A percentile compares a stretch with the other conserved stretches of the same genome.
Conservation (phyloP, 2,888 invertebrate species). For the Heterodera filipjevi region DNA sequence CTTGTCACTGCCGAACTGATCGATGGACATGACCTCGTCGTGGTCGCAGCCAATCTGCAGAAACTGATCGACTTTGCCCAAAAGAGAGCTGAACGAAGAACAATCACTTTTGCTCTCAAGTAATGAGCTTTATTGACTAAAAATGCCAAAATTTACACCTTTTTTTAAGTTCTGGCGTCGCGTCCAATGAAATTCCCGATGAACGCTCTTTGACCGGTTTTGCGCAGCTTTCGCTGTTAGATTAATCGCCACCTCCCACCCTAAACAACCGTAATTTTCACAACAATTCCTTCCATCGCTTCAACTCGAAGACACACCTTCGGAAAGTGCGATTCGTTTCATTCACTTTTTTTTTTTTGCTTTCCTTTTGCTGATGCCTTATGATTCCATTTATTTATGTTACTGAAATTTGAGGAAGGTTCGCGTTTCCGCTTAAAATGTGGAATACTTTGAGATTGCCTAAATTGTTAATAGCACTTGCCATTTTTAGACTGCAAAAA, state of each 20-base stretch:
- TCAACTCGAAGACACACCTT: neutral
- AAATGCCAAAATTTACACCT: neutral
- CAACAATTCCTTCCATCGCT: neutral
- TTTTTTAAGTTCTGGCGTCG: conserved; percentile 68
- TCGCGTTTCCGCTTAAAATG: neutral
- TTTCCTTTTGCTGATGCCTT: conserved; percentile 16
- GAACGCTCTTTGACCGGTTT: conserved; percentile 93
- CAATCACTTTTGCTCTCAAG: conserved; percentile 66
- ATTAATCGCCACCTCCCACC: conserved; percentile 66
- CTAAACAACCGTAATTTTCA: neutral
- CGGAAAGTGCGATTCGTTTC: conserved; percentile 7
- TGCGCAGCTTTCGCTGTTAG: conserved; percentile 93
- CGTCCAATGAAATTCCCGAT: conserved; percentile 73
- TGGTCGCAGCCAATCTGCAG: conserved; percentile 90
- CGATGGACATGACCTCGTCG: conserved; percentile 84
- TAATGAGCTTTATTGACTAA: too few species aligned
- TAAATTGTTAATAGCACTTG: too few species aligned
- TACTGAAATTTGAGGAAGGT: neutral
- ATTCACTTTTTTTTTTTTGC: neutral
- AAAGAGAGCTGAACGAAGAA: conserved; percentile 46
- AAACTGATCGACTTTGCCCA: conserved; percentile 60
- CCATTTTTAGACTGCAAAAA: too few species aligned
- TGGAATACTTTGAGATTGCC: neutral
- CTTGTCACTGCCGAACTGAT: conserved; percentile 92
- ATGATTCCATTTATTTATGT: conserved; percentile 4